Conservation (phyloP, 2,797 vertebrate genomes). For the Cephalopachus bancanus region DNA sequence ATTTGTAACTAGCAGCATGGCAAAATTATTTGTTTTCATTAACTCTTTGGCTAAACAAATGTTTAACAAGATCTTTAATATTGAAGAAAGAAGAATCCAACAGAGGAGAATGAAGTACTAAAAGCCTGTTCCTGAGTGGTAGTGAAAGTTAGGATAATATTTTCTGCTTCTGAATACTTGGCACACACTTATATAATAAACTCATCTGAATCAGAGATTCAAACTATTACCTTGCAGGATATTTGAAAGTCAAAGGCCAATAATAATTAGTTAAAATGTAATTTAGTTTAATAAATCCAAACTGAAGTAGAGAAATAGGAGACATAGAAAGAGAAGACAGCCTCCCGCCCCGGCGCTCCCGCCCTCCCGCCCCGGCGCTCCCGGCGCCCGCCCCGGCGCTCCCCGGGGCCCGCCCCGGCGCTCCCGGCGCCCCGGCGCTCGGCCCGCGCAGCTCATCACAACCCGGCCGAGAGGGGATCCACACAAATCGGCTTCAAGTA, state of each 20-base stretch:
- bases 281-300: neutral
- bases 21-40: slow-evolving; percentile 56
- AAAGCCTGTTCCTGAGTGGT: neutral
- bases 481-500: too few relatives aligned
- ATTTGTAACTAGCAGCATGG: neutral
- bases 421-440: too few relatives aligned
- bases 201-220: neutral
- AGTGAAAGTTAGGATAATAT: neutral
- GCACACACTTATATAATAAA: neutral
- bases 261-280: neutral
- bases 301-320: neutral
- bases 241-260: neutral
- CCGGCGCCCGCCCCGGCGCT: too few relatives aligned
- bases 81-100: slow-evolving; percentile 6
- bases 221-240: neutral
- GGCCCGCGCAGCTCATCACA: too few relatives aligned
- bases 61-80: slow-evolving; percentile 66
- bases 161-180: neutral
- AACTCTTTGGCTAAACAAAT: slow-evolving; percentile 69
- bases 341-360: too few relatives aligned
- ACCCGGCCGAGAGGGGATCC: too few relatives aligned
- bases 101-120: neutral
- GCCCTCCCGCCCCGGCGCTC: too few relatives aligned
- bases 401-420: too few relatives aligned
- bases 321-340: neutral